Conservation (phyloP, 2,113 vertebrate species). For the Ceyx melanurus region DNA sequence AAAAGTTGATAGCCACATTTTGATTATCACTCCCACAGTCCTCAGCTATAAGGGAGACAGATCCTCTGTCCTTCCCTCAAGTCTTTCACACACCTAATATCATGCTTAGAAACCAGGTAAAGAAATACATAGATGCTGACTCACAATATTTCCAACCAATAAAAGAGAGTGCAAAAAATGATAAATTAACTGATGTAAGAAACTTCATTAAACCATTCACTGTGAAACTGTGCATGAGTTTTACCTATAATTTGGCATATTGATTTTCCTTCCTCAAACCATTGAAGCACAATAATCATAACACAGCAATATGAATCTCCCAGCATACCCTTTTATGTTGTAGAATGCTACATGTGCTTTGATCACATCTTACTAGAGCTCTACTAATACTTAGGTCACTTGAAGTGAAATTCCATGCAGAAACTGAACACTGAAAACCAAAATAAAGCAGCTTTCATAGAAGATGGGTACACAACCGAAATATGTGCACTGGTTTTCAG, state of each 20-base stretch:
- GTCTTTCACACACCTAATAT: background rate
- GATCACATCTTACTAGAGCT: background rate
- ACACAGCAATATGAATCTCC: background rate
- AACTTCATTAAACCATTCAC: background rate
- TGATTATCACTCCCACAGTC: background rate
- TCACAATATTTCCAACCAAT: background rate
- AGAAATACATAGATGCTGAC: background rate
- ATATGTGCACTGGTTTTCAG: background rate
- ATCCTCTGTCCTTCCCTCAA: background rate
- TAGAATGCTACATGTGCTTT: background rate
- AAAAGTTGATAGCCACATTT: background rate
- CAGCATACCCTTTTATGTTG: background rate
- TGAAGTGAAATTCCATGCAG: background rate
- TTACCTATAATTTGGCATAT: background rate
- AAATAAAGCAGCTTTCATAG: background rate
- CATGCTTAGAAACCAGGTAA: background rate
- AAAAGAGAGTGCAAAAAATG: background rate
- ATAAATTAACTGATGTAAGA: background rate
- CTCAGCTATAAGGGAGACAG: background rate
- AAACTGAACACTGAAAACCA: background rate
- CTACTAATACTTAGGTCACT: background rate
- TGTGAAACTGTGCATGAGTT: background rate
- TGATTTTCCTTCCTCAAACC: background rate
- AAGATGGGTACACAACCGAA: background rate
- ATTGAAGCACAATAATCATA: slow-evolving; percentile 1